These are phyloP conservation scores for Drosophila tsacasi DNA, from an alignment of 1,140 invertebrate species.

Conservation along the genomic window DNA sequence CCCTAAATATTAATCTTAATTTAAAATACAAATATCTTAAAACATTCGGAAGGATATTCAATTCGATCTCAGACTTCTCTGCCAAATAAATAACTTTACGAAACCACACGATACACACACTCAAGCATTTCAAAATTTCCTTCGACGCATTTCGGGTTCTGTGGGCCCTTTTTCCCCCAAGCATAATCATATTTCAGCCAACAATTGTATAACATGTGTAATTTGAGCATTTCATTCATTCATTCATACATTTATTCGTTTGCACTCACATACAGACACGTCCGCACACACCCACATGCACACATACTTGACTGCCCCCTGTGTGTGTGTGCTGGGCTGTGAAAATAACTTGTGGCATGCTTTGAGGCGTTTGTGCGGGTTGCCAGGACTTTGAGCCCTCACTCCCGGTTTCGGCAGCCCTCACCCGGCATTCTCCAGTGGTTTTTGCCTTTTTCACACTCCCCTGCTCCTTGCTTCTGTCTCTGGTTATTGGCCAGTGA, in stretches of 20 bases:
- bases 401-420: conserved; percentile 5
- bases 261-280: conserved; percentile 25
- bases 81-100: conserved; percentile 16
- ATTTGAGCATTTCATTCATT: conserved; percentile 75
- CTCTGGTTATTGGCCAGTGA: conserved; percentile 71
- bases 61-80: background rate
- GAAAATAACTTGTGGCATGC: conserved; percentile 79
- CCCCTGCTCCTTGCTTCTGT: conserved; percentile 11
- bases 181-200: conserved; percentile 72
- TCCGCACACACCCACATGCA: background rate
- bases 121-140: conserved; percentile 29
- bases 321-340: conserved; percentile 50
- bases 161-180: conserved; percentile 42
- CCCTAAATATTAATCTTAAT: too few relatives aligned
- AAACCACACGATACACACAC: conserved; percentile 21
- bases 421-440: conserved; percentile 49
- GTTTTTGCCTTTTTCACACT: conserved; percentile 63
- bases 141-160: conserved; percentile 22
- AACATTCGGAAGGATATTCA: background rate
- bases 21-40: background rate
- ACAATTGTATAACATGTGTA: conserved; percentile 81
- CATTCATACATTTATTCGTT: conserved; percentile 61
- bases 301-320: conserved; percentile 32
- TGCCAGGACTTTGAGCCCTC: conserved; percentile 40
- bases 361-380: conserved; percentile 68